phyloP scores from a whole-genome alignment of 2,113 vertebrate species.

The Heterocephalus glaber region DNA sequence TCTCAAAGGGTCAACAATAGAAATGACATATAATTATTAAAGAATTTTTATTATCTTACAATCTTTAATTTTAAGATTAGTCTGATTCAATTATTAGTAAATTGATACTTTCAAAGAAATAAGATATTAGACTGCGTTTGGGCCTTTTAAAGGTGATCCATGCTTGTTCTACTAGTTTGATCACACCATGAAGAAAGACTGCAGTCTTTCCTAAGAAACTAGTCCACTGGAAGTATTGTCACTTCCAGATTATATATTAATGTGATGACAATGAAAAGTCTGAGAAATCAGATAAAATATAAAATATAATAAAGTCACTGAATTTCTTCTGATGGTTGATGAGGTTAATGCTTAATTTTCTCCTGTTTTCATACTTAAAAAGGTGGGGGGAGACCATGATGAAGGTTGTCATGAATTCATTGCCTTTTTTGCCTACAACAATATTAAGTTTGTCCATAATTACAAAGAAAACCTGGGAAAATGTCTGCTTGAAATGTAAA shows the following conservation, averaged over 20 bases:
- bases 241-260: not conserved
- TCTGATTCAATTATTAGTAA: slow-evolving; percentile 1
- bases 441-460: not conserved
- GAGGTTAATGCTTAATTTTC: not conserved
- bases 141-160: not conserved
- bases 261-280: not conserved
- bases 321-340: slow-evolving; percentile 11
- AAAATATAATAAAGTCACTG: not conserved
- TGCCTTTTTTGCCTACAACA: not conserved
- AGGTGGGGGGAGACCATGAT: not conserved
- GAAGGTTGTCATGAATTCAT: not conserved
- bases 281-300: not conserved
- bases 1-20: not conserved
- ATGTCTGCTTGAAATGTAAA: not conserved
- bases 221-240: not conserved
- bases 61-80: not conserved
- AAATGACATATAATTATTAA: not conserved
- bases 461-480: not conserved
- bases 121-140: not conserved
- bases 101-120: not conserved
- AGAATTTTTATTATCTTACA: not conserved
- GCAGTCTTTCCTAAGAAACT: not conserved
- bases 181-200: not conserved
- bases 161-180: not conserved
- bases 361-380: not conserved